These are phyloP conservation scores for Diploptera punctata DNA, from an alignment of 2,888 invertebrate species.

Conservation along the genomic window DNA sequence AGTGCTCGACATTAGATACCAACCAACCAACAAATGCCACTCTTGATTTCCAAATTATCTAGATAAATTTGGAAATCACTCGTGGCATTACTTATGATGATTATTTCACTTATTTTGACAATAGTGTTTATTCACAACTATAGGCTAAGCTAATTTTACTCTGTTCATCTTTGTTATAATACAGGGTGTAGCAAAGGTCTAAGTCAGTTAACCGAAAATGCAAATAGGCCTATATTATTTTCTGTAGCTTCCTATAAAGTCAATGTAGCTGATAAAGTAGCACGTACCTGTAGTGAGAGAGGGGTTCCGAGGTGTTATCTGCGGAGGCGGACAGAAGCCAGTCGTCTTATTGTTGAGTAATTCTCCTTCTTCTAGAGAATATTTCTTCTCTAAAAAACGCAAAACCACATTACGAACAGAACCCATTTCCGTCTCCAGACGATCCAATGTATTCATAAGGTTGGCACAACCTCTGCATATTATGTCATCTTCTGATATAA, in stretches of 20 bases:
- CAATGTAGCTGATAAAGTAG: background rate
- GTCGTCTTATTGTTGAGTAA: constrained; percentile 48
- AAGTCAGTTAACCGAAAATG: too few relatives aligned
- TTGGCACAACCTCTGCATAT: constrained; percentile 55
- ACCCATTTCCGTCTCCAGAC: constrained; percentile 52
- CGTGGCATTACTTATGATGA: too few relatives aligned
- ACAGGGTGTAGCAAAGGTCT: too few relatives aligned
- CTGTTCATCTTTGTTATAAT: too few relatives aligned
- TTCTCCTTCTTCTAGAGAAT: constrained; percentile 53
- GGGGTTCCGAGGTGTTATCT: constrained; percentile 45
- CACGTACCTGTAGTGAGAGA: constrained; percentile 4
- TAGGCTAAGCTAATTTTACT: too few relatives aligned
- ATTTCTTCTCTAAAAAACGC: constrained; percentile 53
- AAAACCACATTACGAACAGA: constrained; percentile 50
- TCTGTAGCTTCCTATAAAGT: background rate
- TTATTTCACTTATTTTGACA: too few relatives aligned
- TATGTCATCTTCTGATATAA: constrained; percentile 54
- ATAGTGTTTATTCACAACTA: too few relatives aligned
- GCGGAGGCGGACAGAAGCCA: constrained; percentile 48
- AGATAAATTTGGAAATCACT: too few relatives aligned
- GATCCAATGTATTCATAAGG: constrained; percentile 54
- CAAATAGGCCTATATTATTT: background rate
- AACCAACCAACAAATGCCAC: too few relatives aligned
- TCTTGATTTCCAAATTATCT: too few relatives aligned
- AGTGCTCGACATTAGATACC: too few relatives aligned